Base-by-base conservation (phyloP, 2,888 invertebrate species). In the Byasa hedistus region DNA sequence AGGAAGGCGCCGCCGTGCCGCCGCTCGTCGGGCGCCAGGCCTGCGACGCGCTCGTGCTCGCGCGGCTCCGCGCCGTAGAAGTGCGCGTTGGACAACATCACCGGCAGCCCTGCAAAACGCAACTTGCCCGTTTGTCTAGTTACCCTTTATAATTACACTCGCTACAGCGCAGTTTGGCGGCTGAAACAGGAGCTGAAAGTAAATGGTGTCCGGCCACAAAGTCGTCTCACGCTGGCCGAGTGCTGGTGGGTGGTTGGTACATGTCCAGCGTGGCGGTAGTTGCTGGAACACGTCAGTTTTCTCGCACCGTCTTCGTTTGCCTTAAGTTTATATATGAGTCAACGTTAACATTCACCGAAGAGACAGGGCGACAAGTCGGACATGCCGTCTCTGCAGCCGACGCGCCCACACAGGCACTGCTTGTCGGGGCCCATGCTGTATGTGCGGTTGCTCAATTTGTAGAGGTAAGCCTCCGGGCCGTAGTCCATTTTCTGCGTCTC, bases 361-460 rank as follows among this genome's bases (percentile, higher is more conserved):
- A 95, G 95, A 77, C 96, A 96, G 0, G 94, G 94, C 0, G 94
- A 94, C 10, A 96, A 79, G 75, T 94, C 94, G n/a, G 94, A 93
- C 1, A 95, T 79, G 4, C 96, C 96, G 58, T 91, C 89, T 58
- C 91, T 89, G 27, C 95, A 82, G 56, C 83, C 83, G 3, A 84
- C 82, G 1, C 82, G 80, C 12, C 79, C 76, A 75, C 96, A 96
- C 73, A 93, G 94, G 72, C 96, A 96, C 3, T 93, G 86, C 55
- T 95, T 94, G 0, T 94, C 92, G 0, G 94, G 89, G 74, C 94
- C 94, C 8, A 88, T 82, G 10, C 93, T 93, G 70, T 95, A 94
- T 22, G 94, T 94, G 62, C 93, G 80, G 0, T 94, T 92, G 0
- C 93, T 85, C 54, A 96, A 83, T 63, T 89, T 91, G 78, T 95